These are phyloP conservation scores for Thryonomys swinderianus DNA, from an alignment of 2,113 vertebrate species.

Conservation along the genomic window DNA sequence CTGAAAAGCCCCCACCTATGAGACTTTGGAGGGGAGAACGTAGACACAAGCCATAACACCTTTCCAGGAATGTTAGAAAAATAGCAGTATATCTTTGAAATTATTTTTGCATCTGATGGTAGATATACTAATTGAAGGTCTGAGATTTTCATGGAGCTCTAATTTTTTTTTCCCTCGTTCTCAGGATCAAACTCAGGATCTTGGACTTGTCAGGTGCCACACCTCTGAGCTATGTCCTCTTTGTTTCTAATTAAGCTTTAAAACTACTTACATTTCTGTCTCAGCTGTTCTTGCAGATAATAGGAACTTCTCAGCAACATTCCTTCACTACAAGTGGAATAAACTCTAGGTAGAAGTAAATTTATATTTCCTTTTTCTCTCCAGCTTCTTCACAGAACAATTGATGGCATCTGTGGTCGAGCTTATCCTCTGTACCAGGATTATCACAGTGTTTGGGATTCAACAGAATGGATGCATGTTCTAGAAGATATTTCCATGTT, in stretches of 20 bases:
- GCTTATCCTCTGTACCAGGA: conserved; percentile 88
- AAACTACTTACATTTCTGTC: conserved; percentile 20
- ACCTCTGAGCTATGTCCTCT: too few species aligned
- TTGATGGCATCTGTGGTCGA: conserved; percentile 94
- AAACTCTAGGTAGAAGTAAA: not conserved
- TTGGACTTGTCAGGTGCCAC: too few species aligned
- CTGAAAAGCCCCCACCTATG: not conserved
- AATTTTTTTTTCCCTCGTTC: not conserved
- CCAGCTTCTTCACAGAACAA: conserved; percentile 93
- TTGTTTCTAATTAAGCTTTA: conserved; percentile 34
- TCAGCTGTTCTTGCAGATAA: not conserved
- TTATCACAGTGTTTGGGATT: conserved; percentile 89
- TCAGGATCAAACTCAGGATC: too few species aligned
- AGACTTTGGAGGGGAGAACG: not conserved
- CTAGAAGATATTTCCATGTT: conserved; percentile 83
- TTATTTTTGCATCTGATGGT: conserved; percentile 40
- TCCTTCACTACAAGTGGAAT: not conserved
- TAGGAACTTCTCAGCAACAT: not conserved
- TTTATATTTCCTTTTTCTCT: conserved; percentile 43
- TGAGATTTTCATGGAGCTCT: not conserved
- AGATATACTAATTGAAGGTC: not conserved
- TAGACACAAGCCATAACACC: not conserved
- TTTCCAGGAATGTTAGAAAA: not conserved
- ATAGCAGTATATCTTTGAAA: not conserved
- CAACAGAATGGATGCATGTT: conserved; percentile 91